These are phyloP conservation scores for Colletes latitarsis DNA, from an alignment of 1,140 invertebrate genomes.

Conservation along the genomic window DNA sequence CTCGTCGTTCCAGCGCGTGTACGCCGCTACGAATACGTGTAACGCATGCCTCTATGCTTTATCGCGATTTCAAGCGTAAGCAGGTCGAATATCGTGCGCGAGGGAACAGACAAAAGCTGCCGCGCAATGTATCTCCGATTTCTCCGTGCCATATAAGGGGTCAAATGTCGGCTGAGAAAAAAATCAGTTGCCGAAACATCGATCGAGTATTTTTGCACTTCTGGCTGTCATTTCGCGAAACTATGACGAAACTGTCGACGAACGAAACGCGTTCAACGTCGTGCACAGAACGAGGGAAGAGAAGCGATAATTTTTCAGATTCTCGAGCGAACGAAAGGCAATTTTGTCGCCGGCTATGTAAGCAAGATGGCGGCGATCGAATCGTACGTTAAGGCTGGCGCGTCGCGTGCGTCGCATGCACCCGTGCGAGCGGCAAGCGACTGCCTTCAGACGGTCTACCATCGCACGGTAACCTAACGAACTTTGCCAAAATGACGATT, in stretches of 20 bases:
- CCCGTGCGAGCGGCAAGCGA: conserved; percentile 51
- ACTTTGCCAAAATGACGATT: conserved; percentile 16
- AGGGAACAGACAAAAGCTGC: neutral
- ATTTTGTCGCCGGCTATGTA: conserved; percentile 68
- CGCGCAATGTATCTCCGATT: conserved; percentile 51
- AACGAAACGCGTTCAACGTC: neutral
- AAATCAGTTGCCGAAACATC: conserved; percentile 53
- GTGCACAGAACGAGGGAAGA: too few relatives aligned
- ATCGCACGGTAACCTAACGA: conserved; percentile 6
- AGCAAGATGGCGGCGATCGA: conserved; percentile 72
- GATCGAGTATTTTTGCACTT: neutral
- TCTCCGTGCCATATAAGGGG: conserved; percentile 65
- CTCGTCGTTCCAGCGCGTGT: conserved; percentile 15
- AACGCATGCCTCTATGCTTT: conserved; percentile 11
- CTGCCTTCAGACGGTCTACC: conserved; percentile 47
- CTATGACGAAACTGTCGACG: too few relatives aligned
- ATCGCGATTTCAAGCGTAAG: conserved; percentile 31
- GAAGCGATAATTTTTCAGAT: neutral
- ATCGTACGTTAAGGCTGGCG: conserved; percentile 56
- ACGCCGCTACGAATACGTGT: conserved; percentile 1
- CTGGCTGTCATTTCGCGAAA: neutral
- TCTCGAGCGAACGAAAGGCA: conserved; percentile 4
- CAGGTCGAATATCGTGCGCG: neutral
- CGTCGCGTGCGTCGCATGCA: conserved; percentile 62
- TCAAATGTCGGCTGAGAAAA: conserved; percentile 28